A percentile compares a stretch with the other conserved stretches of the same genome.
phyloP scores from a whole-genome alignment of 2,113 vertebrate species.

The Meriones unguiculatus region DNA sequence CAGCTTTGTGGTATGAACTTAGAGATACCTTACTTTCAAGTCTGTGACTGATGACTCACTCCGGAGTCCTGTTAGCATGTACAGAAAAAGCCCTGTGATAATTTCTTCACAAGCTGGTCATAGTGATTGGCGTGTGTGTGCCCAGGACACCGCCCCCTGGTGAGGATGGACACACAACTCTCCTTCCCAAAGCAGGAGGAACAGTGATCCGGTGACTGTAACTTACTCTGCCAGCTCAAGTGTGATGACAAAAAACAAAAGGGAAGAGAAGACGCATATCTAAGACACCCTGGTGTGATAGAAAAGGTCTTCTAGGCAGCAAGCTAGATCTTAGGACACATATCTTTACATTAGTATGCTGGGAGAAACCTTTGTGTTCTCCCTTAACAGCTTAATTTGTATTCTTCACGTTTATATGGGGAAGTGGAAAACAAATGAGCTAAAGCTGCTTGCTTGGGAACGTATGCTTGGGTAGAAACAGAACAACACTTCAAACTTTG shows the following conservation, averaged over 20 bases:
- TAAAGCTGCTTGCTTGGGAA: not conserved
- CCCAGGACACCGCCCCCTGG: not conserved
- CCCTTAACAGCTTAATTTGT: not conserved
- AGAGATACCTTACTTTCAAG: not conserved
- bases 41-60: not conserved
- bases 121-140: not conserved
- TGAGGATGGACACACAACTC: not conserved
- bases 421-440: not conserved
- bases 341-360: not conserved
- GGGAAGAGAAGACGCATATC: not conserved
- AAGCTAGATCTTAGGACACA: not conserved
- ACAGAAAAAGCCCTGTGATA: not conserved
- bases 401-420: not conserved
- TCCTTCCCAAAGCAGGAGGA: not conserved
- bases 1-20: constrained; percentile 12
- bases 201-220: not conserved
- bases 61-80: not conserved
- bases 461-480: not conserved
- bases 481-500: not conserved
- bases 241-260: not conserved
- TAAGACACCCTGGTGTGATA: not conserved
- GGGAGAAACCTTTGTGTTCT: not conserved
- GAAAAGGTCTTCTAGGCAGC: not conserved
- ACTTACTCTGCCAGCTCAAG: not conserved
- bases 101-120: not conserved